Conservation (phyloP, 2,797 vertebrate genomes). For the Tangara arthus region DNA sequence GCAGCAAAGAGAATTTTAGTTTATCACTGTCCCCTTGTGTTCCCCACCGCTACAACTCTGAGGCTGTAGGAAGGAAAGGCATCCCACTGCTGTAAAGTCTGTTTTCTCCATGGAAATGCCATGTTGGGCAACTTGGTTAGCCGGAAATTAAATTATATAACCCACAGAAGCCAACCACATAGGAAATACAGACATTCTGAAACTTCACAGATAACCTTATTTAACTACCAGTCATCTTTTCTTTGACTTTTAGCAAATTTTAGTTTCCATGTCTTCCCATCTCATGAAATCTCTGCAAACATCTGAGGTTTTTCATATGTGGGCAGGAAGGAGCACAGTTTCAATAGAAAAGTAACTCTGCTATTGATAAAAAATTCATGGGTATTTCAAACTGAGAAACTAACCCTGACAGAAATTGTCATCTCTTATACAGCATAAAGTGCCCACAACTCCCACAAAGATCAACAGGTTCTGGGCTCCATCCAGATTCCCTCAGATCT, state of each 20-base stretch:
- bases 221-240: neutral
- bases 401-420: neutral
- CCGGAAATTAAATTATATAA: neutral
- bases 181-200: neutral
- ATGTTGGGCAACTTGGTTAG: neutral
- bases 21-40: neutral
- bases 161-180: neutral
- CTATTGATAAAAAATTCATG: neutral
- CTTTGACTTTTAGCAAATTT: neutral
- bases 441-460: neutral
- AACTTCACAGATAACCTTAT: neutral
- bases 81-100: neutral
- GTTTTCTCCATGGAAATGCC: neutral
- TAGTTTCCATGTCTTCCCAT: neutral
- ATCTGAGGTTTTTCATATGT: neutral
- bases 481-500: neutral
- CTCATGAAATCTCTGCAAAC: neutral
- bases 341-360: neutral
- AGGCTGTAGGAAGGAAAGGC: neutral
- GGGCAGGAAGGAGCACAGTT: neutral
- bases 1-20: neutral
- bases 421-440: neutral
- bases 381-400: neutral
- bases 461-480: slow-evolving; percentile 41
- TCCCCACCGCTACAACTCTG: neutral